Conservation (phyloP, 2,797 vertebrate species). For the Rousettus madagascariensis region DNA sequence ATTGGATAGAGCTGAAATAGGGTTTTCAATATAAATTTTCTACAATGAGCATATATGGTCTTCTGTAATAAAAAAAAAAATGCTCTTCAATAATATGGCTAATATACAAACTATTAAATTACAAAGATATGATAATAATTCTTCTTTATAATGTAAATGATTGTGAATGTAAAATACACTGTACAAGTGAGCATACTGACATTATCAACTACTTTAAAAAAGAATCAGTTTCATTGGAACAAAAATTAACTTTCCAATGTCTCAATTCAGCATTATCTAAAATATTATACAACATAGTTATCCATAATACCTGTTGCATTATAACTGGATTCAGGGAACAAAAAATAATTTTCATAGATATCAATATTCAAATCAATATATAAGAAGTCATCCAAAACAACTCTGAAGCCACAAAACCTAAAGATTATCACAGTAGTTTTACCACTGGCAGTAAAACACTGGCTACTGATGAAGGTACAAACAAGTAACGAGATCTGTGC, state of each 20-base stretch:
- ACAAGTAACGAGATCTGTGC: background rate
- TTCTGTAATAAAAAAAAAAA: background rate
- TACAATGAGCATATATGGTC: background rate
- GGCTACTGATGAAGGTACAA: background rate
- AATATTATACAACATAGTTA: background rate
- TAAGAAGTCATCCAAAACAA: background rate
- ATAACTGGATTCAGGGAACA: background rate
- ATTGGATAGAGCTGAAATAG: background rate
- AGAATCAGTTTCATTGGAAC: background rate
- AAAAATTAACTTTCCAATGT: background rate
- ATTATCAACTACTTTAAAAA: conserved; percentile 40
- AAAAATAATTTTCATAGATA: background rate
- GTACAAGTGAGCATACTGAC: background rate
- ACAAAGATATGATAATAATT: background rate
- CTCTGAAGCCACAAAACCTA: background rate
- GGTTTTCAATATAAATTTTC: background rate
- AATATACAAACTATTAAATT: conserved; percentile 18
- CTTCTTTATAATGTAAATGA: conserved; percentile 12
- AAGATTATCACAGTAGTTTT: background rate
- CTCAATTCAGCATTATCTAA: background rate
- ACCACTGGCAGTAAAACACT: background rate
- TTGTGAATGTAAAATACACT: conserved; percentile 18
- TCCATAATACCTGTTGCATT: background rate
- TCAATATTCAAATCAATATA: conserved; percentile 10
- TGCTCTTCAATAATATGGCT: background rate